Conservation (phyloP, 2,797 vertebrate species). For the Eulemur coronatus region DNA sequence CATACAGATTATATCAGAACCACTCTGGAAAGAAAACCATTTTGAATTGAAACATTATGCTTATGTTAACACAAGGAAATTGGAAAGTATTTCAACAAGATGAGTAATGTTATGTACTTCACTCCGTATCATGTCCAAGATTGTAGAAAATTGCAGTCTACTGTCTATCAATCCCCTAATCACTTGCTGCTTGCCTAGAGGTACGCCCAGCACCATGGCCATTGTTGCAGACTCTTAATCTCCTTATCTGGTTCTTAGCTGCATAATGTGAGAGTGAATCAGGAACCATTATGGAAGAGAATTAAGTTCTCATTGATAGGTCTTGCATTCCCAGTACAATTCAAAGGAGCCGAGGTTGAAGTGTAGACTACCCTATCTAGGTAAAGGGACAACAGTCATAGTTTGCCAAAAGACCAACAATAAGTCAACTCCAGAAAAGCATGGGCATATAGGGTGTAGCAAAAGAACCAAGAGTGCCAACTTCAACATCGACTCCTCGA, state of each 20-base stretch:
- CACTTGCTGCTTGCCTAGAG: neutral
- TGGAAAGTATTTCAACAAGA: conserved; percentile 37
- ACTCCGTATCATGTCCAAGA: neutral
- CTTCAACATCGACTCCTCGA: neutral
- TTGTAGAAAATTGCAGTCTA: neutral
- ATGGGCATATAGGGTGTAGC: neutral
- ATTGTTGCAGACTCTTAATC: neutral
- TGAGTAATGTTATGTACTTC: neutral
- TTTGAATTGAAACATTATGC: conserved; percentile 41
- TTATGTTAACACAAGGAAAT: conserved; percentile 34
- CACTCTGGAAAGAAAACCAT: conserved; percentile 30
- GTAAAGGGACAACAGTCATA: neutral
- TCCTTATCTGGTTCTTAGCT: neutral
- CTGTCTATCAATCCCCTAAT: neutral
- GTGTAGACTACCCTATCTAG: neutral
- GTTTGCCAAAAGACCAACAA: neutral
- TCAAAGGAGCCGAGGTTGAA: neutral
- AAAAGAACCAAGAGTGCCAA: neutral
- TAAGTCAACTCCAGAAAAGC: neutral
- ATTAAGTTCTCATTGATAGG: neutral
- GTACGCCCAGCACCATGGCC: neutral
- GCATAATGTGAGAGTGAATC: neutral
- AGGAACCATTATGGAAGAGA: neutral
- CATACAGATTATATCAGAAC: conserved; percentile 43
- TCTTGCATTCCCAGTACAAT: neutral